Evolutionary conservation across 1,140 invertebrate genomes (phyloP).

Genomic region (Drosophila sp.): DNA sequence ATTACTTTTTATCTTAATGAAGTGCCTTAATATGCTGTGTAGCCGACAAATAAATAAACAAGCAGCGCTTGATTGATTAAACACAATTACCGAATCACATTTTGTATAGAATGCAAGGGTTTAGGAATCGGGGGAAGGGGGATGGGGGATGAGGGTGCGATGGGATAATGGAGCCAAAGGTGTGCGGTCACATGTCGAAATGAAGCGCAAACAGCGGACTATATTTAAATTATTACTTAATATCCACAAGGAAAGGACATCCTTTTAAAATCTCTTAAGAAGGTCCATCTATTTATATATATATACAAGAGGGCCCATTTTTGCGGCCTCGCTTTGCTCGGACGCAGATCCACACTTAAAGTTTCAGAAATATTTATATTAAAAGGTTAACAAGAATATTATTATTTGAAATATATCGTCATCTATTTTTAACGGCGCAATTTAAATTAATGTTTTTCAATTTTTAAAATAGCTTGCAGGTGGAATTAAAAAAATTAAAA

Average conservation of each 20-base stretch:
- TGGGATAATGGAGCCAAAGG: constrained; percentile 1
- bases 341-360: no score
- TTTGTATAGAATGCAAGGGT: constrained; percentile 19
- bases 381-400: no score
- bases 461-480: no score
- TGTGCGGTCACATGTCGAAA: constrained; percentile 15
- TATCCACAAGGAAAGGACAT: not conserved
- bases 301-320: no score
- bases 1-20: constrained; percentile 77
- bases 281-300: no score
- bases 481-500: no score
- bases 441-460: no score
- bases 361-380: no score
- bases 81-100: constrained; percentile 74
- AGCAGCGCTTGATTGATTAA: constrained; percentile 75
- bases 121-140: not conserved
- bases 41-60: constrained; percentile 40
- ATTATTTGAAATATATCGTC: no score
- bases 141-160: not conserved
- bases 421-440: no score
- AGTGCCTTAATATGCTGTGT: constrained; percentile 55
- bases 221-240: constrained; percentile 12
- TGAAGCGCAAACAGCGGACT: constrained; percentile 6
- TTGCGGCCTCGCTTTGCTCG: no score
- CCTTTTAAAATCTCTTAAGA: no score